Percentiles rank a stretch among this genome's conserved stretches.
Conservation (phyloP, 2,888 invertebrate species). For the Polyploca ridens region DNA sequence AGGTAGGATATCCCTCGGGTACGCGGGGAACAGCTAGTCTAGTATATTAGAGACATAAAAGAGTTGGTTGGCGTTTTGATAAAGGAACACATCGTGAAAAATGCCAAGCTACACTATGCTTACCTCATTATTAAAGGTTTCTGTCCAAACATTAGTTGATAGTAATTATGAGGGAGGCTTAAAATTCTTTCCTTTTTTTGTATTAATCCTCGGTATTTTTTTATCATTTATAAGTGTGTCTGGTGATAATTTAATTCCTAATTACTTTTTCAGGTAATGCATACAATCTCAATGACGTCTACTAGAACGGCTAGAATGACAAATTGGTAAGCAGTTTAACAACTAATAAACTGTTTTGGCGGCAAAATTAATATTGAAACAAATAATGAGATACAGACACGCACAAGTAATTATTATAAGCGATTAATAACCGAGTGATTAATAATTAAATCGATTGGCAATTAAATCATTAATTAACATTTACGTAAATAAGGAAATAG, state of each 20-base stretch:
- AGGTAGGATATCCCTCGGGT: too few relatives aligned
- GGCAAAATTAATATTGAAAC: neutral
- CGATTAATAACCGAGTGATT: constrained; percentile 29
- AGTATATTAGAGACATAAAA: too few relatives aligned
- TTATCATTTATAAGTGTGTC: too few relatives aligned
- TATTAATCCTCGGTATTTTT: too few relatives aligned
- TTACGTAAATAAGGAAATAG: constrained; percentile 27
- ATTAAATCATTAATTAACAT: constrained; percentile 30
- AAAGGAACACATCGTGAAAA: too few relatives aligned
- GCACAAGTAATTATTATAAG: constrained; percentile 26
- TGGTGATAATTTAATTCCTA: neutral
- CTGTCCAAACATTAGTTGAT: too few relatives aligned
- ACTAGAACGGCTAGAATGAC: neutral
- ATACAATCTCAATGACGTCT: constrained; percentile 19
- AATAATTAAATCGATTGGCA: constrained; percentile 34
- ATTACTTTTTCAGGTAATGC: constrained; percentile 57
- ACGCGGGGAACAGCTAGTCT: too few relatives aligned
- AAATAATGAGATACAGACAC: constrained; percentile 17
- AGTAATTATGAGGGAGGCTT: too few relatives aligned
- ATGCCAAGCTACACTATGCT: too few relatives aligned
- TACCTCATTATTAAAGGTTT: too few relatives aligned
- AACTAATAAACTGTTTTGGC: neutral
- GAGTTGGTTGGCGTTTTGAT: too few relatives aligned
- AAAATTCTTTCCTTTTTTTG: too few relatives aligned
- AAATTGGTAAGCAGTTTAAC: constrained; percentile 9